Evolutionary conservation across 2,113 vertebrate genomes (phyloP), one percentile per base, ranked within the genome.

Genomic region (Neodontobutis hainanensis): DNA sequence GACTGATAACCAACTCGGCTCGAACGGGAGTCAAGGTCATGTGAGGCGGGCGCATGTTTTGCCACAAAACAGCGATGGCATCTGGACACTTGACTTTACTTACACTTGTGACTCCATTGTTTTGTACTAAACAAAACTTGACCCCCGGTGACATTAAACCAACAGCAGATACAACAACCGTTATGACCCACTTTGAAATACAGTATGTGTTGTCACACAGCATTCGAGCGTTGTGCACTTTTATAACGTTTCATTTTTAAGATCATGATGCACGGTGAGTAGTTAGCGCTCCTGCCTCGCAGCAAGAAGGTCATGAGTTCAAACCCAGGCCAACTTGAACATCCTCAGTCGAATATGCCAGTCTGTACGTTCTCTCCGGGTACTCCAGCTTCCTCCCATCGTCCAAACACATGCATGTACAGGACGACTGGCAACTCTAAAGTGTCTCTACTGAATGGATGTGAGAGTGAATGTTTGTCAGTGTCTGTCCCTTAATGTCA

Each of bases 71-170:
- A 64, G 32, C 1, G 32, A 35, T 15, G 32, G 60, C 38, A 34
- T 57, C 44, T 11, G 27, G 14, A 2, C 60, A 8, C 4, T 5
- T 47, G 76, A 72, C 59, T 49, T 51, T 15, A 10, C 0, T 16
- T 12, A 12, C 60, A 59, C 11, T 65, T 35, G 56, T 66, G 40
- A 35, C 12, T 0, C 2, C 32, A 8, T 11, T 78, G 68, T 73
- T 86, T 67, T 56, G 60, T 35, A 16, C 57, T 38, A 73, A 81
- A 81, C 77, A 79, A 68, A 9, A 19, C 0, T 4, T 27, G 6
- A 40, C 70, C 58, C 58, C 61, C 35, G 40, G 15, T 19, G 67
- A 14, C 12, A 14, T 62, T 67, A 14, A 53, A 32, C 44, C 11
- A 6, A 32, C 34, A 45, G 34, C 44, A 44, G 19, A 65, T 59